phyloP scores from a whole-genome alignment of 2,888 invertebrate genomes.

The Leucoptera coffeella region DNA sequence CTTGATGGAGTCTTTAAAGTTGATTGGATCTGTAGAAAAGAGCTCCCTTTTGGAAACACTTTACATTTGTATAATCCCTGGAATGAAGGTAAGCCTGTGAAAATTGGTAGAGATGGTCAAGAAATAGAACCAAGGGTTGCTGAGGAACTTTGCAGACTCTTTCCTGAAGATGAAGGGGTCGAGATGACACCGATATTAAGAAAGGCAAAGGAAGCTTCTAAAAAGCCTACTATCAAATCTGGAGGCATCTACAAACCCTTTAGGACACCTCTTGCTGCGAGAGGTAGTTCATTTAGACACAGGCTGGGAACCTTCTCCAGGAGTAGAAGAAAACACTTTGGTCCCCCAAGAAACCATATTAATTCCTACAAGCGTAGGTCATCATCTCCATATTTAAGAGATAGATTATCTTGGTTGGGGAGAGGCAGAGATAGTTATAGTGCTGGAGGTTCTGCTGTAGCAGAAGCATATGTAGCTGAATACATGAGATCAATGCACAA shows the following conservation, averaged over 20 bases:
- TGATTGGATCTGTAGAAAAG: conserved; percentile 95
- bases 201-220: conserved; percentile 78
- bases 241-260: conserved; percentile 43
- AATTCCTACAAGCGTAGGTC: conserved; percentile 53
- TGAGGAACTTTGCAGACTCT: conserved; percentile 87
- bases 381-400: conserved; percentile 53
- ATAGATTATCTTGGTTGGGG: conserved; percentile 60
- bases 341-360: conserved; percentile 59
- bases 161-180: conserved; percentile 87
- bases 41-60: conserved; percentile 87
- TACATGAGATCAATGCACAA: conserved; percentile 87
- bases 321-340: conserved; percentile 58
- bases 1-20: conserved; percentile 94
- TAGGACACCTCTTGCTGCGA: conserved; percentile 34
- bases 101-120: conserved; percentile 98
- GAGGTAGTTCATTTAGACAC: conserved; percentile 43
- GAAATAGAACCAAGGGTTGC: conserved; percentile 96
- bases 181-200: conserved; percentile 84
- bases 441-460: conserved; percentile 50
- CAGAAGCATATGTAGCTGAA: conserved; percentile 84
- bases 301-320: conserved; percentile 41
- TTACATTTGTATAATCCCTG: conserved; percentile 93
- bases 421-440: conserved; percentile 36
- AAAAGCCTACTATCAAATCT: conserved; percentile 52
- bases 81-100: conserved; percentile 98